phyloP scores from a whole-genome alignment of 2,888 invertebrate species.

The Perizoma flavofasciatum region DNA sequence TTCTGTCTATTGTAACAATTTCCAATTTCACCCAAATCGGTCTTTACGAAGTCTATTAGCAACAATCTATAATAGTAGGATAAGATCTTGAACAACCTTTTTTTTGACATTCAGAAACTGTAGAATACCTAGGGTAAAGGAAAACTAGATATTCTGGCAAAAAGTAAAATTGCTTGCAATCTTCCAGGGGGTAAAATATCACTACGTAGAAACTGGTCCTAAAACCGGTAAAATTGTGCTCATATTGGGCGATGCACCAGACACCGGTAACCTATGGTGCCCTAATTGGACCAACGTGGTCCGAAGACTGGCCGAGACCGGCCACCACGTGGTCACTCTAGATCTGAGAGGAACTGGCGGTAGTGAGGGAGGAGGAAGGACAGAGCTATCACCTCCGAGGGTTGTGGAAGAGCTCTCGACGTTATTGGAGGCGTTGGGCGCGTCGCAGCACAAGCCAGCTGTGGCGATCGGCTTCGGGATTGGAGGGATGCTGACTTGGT shows the following conservation, averaged over 20 bases:
- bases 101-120: too few species aligned
- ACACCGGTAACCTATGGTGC: slow-evolving; percentile 64
- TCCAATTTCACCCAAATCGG: too few species aligned
- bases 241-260: slow-evolving; percentile 74
- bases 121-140: too few species aligned
- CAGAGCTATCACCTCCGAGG: slow-evolving; percentile 66
- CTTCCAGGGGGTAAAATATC: slow-evolving; percentile 76
- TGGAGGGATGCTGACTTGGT: slow-evolving; percentile 79
- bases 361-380: slow-evolving; percentile 67
- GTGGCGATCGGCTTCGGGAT: slow-evolving; percentile 73
- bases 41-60: too few species aligned
- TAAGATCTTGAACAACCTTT: too few species aligned
- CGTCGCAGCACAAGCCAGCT: slow-evolving; percentile 61
- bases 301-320: slow-evolving; percentile 58
- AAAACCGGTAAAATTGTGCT: slow-evolving; percentile 63
- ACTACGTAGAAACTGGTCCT: slow-evolving; percentile 75
- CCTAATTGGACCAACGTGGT: slow-evolving; percentile 67
- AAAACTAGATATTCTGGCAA: too few species aligned
- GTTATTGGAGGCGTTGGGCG: slow-evolving; percentile 66
- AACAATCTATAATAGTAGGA: too few species aligned
- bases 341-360: slow-evolving; percentile 75
- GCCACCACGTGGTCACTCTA: slow-evolving; percentile 68
- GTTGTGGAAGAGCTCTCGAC: slow-evolving; percentile 67
- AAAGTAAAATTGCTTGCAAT: slow-evolving; percentile 1
- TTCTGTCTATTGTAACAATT: too few species aligned